Percentiles rank a stretch among this genome's conserved stretches.
Conservation (phyloP, 1,140 invertebrate genomes). For the Drosophila watanabei region DNA sequence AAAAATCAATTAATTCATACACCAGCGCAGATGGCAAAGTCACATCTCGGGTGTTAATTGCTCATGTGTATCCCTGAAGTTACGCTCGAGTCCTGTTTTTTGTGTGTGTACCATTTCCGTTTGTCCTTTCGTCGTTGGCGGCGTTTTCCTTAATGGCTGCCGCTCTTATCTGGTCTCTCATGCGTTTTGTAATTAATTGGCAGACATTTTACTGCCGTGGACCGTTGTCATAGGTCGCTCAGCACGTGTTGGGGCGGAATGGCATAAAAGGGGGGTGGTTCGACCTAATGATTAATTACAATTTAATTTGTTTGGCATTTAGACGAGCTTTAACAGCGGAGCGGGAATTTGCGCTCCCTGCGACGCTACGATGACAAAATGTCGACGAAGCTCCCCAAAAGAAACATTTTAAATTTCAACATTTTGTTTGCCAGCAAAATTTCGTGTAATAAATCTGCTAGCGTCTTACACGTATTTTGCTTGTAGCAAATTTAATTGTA, state of each 20-base stretch:
- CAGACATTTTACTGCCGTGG: constrained; percentile 63
- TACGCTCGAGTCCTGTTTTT: constrained; percentile 22
- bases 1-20: constrained; percentile 45
- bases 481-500: constrained; percentile 35
- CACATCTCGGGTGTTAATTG: constrained; percentile 52
- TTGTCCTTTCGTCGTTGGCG: constrained; percentile 35
- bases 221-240: constrained; percentile 72
- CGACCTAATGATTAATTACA: constrained; percentile 80
- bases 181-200: constrained; percentile 80
- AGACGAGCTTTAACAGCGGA: constrained; percentile 1
- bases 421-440: constrained; percentile 14
- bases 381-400: neutral
- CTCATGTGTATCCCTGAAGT: constrained; percentile 40
- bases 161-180: constrained; percentile 72
- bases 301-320: constrained; percentile 82
- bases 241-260: constrained; percentile 56
- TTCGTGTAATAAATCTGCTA: constrained; percentile 16
- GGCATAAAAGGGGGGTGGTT: constrained; percentile 10
- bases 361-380: constrained; percentile 27
- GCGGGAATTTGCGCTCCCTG: neutral
- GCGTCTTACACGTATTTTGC: constrained; percentile 14
- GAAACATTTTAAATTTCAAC: constrained; percentile 31
- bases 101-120: constrained; percentile 1
- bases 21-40: constrained; percentile 37
- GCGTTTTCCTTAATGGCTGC: constrained; percentile 59